Evolutionary conservation across 2,888 invertebrate species (phyloP), one percentile per base, ranked within the genome.

Genomic region (Strigamia maritima): DNA sequence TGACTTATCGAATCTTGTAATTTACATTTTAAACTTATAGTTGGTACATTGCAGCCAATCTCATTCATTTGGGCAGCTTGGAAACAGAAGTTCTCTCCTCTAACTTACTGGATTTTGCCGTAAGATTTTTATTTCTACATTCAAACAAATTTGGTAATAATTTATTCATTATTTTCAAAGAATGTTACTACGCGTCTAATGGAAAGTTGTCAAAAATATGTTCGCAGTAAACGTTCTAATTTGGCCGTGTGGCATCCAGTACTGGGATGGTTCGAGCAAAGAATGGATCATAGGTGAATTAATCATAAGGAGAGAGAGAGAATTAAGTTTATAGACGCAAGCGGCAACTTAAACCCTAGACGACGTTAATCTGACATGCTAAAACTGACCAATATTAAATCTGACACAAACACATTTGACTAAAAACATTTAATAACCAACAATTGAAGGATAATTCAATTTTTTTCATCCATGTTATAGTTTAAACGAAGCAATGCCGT

Each of bases 181-280:
- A 89, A 92, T 83, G 94, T 96, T 16, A 91, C 95, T 24, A 94
- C 93, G 3, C 90, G 92, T 80, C 89, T 98, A 83, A 87, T 98
- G 82, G 94, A 95, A 86, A 92, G 92, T 81, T 97, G 97, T 86
- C 94, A 95, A 83, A 92, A 93, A 83, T 95, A 95, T 83, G 95
- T 97, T n/a, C 92, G 93, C 8, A 92, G 91, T 83, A 97, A 97
- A 86, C 85, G 86, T 80, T 94, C 95, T 0, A 94, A 95, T 84
- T 90, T 97, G 77, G 95, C 95, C 76, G 95, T 97, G 86, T 99
- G 98, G 98, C 98, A 99, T 87, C 98, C 98, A 4, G 92, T 98
- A 28, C 89, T 99, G 14, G 98, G 98, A 54, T 98, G 98, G 97
- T 97, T 97, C 85, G 90, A 92, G 0, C 92, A 93, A 81, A 89